These are phyloP conservation scores for Eupithecia abbreviata DNA, from an alignment of 2,888 invertebrate genomes.

Conservation along the genomic window DNA sequence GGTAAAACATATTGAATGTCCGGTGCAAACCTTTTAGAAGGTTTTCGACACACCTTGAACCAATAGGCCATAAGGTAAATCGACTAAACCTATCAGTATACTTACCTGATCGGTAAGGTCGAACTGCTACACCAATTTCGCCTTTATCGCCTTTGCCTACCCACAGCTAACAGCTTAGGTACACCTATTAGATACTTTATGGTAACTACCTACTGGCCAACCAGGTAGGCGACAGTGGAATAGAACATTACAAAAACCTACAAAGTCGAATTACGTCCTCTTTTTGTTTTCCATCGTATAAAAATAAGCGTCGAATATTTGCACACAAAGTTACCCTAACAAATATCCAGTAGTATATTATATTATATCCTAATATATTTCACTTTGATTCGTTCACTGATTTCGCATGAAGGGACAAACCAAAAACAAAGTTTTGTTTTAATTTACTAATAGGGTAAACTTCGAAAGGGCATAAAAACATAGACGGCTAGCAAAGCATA, in stretches of 20 bases:
- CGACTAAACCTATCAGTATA: neutral
- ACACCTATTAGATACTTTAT: constrained; percentile 4
- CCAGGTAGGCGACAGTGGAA: neutral
- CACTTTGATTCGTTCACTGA: neutral
- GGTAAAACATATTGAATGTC: neutral
- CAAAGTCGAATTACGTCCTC: neutral
- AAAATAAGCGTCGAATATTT: neutral
- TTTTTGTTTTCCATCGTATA: neutral
- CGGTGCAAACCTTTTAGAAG: neutral
- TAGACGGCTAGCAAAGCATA: neutral
- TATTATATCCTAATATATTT: too few relatives aligned
- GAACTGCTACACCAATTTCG: constrained; percentile 8
- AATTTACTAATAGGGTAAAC: neutral
- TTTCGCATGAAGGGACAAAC: neutral
- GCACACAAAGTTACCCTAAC: neutral
- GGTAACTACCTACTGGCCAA: neutral
- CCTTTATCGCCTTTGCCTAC: constrained; percentile 8
- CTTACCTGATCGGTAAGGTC: neutral
- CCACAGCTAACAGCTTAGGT: neutral
- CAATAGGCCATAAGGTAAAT: constrained; percentile 9
- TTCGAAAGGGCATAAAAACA: neutral
- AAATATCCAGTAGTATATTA: too few relatives aligned
- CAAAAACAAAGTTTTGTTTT: neutral
- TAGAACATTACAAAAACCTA: neutral
- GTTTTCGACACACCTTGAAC: constrained; percentile 6